A percentile compares a stretch with the other conserved stretches of the same genome.
Evolutionary conservation across 2,797 vertebrate species (phyloP).

Genomic region (Percopsis omiscomaycus): DNA sequence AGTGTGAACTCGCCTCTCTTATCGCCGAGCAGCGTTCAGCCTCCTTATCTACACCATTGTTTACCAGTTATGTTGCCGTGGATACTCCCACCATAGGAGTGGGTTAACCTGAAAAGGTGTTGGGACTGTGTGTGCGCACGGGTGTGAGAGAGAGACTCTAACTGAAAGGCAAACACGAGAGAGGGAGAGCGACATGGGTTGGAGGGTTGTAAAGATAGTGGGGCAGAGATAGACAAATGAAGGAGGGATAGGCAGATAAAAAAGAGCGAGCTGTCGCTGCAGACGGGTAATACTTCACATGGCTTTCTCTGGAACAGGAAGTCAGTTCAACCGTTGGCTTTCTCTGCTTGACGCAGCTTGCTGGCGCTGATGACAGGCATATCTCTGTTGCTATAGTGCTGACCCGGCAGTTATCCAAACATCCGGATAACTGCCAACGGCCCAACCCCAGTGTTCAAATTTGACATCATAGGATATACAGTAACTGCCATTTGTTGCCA

Average conservation of each 20-base stretch:
- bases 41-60: conserved; percentile 64
- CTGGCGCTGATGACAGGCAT: conserved; percentile 50
- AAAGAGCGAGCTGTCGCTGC: not conserved
- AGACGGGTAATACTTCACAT: conserved; percentile 3
- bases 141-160: not conserved
- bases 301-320: conserved; percentile 74
- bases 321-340: conserved; percentile 62
- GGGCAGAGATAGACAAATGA: conserved; percentile 1
- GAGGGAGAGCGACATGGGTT: conserved; percentile 38
- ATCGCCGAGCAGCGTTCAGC: not conserved
- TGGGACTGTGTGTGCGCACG: conserved; percentile 42
- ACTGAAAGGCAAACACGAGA: conserved; percentile 39
- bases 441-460: conserved; percentile 16
- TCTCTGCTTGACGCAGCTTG: conserved; percentile 62
- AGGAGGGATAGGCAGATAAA: not conserved
- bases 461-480: not conserved
- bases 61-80: conserved; percentile 77
- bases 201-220: not conserved
- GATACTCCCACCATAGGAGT: conserved; percentile 45
- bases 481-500: conserved; percentile 5
- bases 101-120: conserved; percentile 61
- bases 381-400: conserved; percentile 59
- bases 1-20: conserved; percentile 12
- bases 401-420: conserved; percentile 53
- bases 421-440: conserved; percentile 35